A percentile compares a stretch with the other conserved stretches of the same genome.
Conservation (phyloP, 2,888 invertebrate genomes). For the Periphyllus acericola region DNA sequence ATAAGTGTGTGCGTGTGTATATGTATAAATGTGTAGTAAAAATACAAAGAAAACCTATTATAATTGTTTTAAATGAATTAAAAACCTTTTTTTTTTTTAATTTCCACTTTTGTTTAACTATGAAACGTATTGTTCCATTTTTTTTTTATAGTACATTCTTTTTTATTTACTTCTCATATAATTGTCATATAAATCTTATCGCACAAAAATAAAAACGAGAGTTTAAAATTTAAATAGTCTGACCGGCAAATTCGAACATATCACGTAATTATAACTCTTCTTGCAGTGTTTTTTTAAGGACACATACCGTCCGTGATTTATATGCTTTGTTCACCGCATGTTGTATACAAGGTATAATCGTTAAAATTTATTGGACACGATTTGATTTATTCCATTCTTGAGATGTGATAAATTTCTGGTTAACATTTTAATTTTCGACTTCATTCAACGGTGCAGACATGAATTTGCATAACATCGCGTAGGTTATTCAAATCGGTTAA, state of each 20-base stretch:
- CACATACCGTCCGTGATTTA: constrained; percentile 1
- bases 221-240: background rate
- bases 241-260: background rate
- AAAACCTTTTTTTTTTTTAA: background rate
- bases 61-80: constrained; percentile 27
- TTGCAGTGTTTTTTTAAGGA: constrained; percentile 3
- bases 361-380: constrained; percentile 15
- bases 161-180: background rate
- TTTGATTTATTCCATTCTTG: constrained; percentile 17
- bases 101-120: background rate
- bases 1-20: background rate
- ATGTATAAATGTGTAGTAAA: background rate
- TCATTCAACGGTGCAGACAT: background rate
- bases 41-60: constrained; percentile 35
- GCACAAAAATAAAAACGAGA: background rate
- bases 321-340: background rate
- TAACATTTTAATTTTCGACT: constrained; percentile 7
- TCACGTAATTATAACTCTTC: background rate
- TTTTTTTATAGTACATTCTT: background rate
- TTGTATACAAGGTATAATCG: constrained; percentile 19
- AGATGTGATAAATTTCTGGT: background rate
- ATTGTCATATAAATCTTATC: no score
- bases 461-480: background rate
- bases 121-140: background rate
- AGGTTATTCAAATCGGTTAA: background rate